Conservation (phyloP, 2,888 invertebrate genomes). For the Zootermopsis nevadensis region DNA sequence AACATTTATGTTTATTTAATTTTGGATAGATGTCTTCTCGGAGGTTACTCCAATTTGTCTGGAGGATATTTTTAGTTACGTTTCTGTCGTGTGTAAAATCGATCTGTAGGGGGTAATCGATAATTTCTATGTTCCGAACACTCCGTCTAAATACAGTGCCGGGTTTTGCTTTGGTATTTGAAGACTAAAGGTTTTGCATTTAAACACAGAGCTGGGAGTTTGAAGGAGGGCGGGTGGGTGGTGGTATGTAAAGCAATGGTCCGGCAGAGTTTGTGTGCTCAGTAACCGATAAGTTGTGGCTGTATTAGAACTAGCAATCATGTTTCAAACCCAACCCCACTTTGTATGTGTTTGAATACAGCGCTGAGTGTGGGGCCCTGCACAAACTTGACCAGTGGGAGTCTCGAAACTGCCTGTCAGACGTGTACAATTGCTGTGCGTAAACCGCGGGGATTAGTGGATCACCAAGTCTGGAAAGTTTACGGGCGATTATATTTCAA, state of each 20-base stretch:
- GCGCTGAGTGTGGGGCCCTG: not conserved
- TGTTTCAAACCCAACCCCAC: not conserved
- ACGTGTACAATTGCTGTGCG: not conserved
- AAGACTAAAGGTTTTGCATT: no score
- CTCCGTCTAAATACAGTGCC: no score
- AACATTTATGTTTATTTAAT: no score
- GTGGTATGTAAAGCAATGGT: not conserved
- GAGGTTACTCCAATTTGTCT: no score
- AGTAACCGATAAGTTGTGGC: not conserved
- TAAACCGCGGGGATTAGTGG: not conserved
- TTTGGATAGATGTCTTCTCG: no score
- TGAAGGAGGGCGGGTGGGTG: not conserved
- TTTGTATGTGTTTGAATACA: no score
- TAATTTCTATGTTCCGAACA: no score
- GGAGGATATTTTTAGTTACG: no score
- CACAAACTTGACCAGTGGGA: not conserved
- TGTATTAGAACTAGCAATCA: not conserved
- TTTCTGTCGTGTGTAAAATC: no score
- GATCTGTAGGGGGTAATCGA: no score
- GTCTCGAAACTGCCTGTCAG: not conserved
- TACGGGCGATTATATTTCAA: conserved; percentile 7
- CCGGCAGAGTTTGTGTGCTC: not conserved
- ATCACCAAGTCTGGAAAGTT: not conserved
- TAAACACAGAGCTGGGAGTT: not conserved
- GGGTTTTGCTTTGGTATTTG: no score